These are phyloP conservation scores for Lampris megalopsis DNA, from an alignment of 2,113 vertebrate species.

Conservation along the genomic window DNA sequence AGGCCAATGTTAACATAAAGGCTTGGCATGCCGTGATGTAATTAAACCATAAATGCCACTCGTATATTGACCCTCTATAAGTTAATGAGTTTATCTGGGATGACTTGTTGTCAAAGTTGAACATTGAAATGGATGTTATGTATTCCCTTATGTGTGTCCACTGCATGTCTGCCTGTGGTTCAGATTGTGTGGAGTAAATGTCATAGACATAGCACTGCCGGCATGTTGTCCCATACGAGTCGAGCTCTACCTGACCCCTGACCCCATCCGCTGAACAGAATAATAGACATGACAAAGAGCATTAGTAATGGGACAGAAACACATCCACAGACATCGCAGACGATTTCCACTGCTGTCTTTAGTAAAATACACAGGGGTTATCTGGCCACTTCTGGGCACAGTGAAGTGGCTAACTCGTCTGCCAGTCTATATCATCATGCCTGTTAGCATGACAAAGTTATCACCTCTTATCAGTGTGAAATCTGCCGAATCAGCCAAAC, in stretches of 20 bases:
- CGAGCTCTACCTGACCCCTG: constrained; percentile 40
- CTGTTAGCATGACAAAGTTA: background rate
- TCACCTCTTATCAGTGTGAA: background rate
- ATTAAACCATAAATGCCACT: constrained; percentile 33
- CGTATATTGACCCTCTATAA: background rate
- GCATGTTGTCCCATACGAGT: constrained; percentile 14
- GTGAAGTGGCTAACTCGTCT: too few relatives aligned
- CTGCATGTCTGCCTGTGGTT: constrained; percentile 7
- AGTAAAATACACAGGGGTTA: background rate
- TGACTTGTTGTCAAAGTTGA: background rate
- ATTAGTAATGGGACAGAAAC: constrained; percentile 9
- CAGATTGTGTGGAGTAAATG: constrained; percentile 27
- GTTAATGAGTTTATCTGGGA: background rate
- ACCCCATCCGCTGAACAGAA: constrained; percentile 25
- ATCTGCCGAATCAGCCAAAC: background rate
- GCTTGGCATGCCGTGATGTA: constrained; percentile 19
- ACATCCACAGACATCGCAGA: background rate
- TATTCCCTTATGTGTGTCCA: background rate
- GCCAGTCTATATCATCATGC: background rate
- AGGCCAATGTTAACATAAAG: constrained; percentile 18
- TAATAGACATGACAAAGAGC: constrained; percentile 8
- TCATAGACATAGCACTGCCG: constrained; percentile 32
- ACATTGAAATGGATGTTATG: background rate
- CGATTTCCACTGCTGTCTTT: background rate
- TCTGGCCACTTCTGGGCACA: too few relatives aligned